Evolutionary conservation across 2,888 invertebrate species (phyloP), one percentile per base, ranked within the genome.

Genomic region (Drosophila peninsularis): DNA sequence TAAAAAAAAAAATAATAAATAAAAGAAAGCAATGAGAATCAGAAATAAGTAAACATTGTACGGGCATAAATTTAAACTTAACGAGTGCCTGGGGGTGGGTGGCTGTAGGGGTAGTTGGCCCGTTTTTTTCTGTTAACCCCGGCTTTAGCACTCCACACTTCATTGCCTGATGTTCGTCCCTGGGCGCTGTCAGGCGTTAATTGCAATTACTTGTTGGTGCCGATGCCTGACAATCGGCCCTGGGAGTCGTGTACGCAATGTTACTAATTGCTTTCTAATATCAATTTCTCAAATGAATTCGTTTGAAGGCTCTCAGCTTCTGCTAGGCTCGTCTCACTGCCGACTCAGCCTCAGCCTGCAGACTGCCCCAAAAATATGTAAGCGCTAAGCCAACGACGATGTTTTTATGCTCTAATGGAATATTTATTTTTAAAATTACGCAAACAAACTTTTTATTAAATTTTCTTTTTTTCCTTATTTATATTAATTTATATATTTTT

Each of bases 241-340:
- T 41, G 69, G 62, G 47, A 53, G 54, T 50, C 45, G 44, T 32
- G 7, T 13, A 19, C 13, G 58, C 45, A 71, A 61, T 54, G 56
- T 41, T 72, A 55, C 82, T 85, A 87, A 83, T 87, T 83, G 85
- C 77, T 76, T 71, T 77, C 75, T 82, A 80, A 88, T 84, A 88
- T 75, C 69, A 64, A 75, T 84, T 88, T 82, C 77, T 80, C 85
- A 84, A 84, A 67, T 80, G 77, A 83, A 78, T 82, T 72, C 70
- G 63, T 75, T 79, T 70, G 62, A 76, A 65, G 60, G 67, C 77
- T 73, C 63, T 62, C 71, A 66, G 71, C 70, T 73, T 68, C 11
- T 66, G 62, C 58, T 55, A 21, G 52, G 63, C 63, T 39, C 64
- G 14, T 44, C 42, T 21, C 41, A 60, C 34, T 63, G 66, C 62